Percentiles rank a stretch among this genome's conserved stretches.
These are phyloP conservation scores for Ctenodactylus gundi DNA, from an alignment of 2,113 vertebrate species.

Conservation along the genomic window DNA sequence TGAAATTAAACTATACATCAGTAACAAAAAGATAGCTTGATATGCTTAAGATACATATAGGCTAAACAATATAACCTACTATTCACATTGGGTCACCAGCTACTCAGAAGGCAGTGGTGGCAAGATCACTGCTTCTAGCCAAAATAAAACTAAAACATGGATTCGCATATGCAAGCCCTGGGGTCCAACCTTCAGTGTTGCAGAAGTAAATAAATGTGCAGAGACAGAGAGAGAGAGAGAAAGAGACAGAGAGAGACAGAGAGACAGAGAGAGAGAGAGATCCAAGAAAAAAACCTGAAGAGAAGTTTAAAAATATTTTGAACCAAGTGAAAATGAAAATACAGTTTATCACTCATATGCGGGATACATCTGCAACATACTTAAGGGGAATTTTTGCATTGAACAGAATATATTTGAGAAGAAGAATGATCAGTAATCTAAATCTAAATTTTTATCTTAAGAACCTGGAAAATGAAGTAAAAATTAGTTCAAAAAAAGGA, in stretches of 20 bases:
- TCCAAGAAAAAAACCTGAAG: neutral
- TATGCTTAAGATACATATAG: neutral
- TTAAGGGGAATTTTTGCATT: neutral
- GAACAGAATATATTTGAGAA: neutral
- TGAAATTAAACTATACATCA: neutral
- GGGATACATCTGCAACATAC: neutral
- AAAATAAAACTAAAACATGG: neutral
- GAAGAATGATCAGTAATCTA: neutral
- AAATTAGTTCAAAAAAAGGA: conserved; percentile 1
- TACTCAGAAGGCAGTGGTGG: neutral
- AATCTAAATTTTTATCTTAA: neutral
- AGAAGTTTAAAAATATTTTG: neutral
- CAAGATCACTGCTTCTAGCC: neutral
- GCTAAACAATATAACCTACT: neutral
- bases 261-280: neutral
- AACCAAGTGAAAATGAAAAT: neutral
- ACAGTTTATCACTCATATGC: neutral
- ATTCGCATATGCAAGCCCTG: neutral
- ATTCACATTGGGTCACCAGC: neutral
- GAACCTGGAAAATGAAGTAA: neutral
- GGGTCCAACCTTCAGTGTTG: neutral
- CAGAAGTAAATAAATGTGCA: neutral
- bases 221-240: neutral
- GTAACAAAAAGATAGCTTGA: neutral
- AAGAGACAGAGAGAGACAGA: neutral